phyloP scores from a whole-genome alignment of 1,140 invertebrate genomes.

The Copidosoma floridanum region DNA sequence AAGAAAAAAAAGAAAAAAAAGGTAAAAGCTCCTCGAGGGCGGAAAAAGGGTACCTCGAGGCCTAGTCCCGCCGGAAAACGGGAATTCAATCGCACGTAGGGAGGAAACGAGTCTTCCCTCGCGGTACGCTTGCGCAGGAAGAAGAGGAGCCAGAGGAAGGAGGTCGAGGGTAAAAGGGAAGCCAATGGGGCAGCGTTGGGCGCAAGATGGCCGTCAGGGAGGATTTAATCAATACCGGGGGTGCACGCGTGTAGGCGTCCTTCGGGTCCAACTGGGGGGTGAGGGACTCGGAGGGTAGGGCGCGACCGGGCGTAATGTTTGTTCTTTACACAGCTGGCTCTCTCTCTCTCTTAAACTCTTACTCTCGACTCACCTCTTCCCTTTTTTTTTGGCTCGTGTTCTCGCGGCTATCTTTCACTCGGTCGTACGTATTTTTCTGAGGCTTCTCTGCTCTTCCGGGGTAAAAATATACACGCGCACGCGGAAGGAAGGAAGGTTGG shows the following conservation, averaged over 20 bases:
- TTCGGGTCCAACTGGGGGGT: constrained; percentile 33
- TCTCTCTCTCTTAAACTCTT: background rate
- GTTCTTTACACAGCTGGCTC: background rate
- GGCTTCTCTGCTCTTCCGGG: no score
- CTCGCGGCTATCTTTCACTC: no score
- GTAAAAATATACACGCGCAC: background rate
- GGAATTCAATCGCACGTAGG: constrained; percentile 44
- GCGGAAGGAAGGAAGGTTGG: background rate
- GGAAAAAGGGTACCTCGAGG: no score
- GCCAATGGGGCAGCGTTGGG: constrained; percentile 46
- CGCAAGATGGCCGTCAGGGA: constrained; percentile 51
- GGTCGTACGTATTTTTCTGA: no score
- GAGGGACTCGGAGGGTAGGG: constrained; percentile 34
- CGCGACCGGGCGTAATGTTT: constrained; percentile 3
- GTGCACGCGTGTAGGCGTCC: constrained; percentile 24
- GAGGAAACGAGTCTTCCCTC: constrained; percentile 37
- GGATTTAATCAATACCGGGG: constrained; percentile 56
- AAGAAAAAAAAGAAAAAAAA: background rate
- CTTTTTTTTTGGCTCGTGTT: background rate
- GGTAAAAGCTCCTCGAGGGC: background rate
- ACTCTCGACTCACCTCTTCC: background rate
- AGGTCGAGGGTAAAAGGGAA: constrained; percentile 51
- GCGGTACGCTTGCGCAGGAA: constrained; percentile 40
- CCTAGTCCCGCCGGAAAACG: constrained; percentile 24
- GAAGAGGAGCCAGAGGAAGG: constrained; percentile 7